Percentiles rank a stretch among this genome's conserved stretches.
Evolutionary conservation across 2,888 invertebrate genomes (phyloP).

Genomic region (Pyrgus malvae): DNA sequence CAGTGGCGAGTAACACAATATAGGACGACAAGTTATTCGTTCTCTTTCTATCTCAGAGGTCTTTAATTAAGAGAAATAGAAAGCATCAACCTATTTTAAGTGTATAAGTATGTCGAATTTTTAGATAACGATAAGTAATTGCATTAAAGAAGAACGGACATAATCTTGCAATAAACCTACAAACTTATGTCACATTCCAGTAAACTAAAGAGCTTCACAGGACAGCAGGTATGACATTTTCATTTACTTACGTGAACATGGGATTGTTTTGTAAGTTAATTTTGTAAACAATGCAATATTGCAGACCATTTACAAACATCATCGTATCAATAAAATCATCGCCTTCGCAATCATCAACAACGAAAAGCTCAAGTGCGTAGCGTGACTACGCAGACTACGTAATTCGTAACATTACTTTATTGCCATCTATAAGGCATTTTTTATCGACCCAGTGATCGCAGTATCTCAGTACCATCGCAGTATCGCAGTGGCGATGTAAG

Average conservation of each 20-base stretch:
- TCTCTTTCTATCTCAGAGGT: no score
- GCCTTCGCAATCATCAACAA: slow-evolving; percentile 1
- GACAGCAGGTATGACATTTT: no score
- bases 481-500: slow-evolving; percentile 60
- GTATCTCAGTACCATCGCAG: slow-evolving; percentile 63
- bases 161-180: background rate
- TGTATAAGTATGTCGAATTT: no score
- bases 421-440: slow-evolving; percentile 43
- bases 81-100: no score
- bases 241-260: no score
- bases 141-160: background rate
- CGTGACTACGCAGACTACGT: slow-evolving; percentile 31
- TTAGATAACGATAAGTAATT: no score
- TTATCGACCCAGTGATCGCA: slow-evolving; percentile 72
- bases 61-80: no score
- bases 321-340: slow-evolving; percentile 16
- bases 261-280: background rate
- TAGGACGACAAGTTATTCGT: no score
- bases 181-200: background rate
- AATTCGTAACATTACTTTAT: slow-evolving; percentile 32
- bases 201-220: background rate
- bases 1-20: no score
- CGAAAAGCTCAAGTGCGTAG: slow-evolving; percentile 25
- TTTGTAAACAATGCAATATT: background rate
- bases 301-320: no score